Conservation (phyloP, 2,888 invertebrate species). For the Limnephilus rhombicus region DNA sequence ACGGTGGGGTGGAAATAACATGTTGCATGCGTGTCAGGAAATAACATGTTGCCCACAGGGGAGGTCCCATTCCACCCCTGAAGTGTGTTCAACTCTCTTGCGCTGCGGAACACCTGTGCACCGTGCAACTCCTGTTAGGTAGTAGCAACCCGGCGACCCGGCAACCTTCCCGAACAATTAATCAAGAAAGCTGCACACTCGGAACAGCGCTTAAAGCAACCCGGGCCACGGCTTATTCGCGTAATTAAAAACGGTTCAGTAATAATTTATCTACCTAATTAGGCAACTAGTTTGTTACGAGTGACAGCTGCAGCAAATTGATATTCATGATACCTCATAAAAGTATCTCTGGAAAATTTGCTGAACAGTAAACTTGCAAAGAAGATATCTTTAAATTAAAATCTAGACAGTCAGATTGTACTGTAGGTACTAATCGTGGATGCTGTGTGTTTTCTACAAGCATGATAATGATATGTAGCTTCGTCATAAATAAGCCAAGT, state of each 20-base stretch:
- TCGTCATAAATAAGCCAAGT: no score
- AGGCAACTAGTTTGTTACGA: not conserved
- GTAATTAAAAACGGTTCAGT: not conserved
- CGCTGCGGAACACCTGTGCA: not conserved
- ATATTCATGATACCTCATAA: not conserved
- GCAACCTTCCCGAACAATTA: not conserved
- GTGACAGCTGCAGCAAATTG: not conserved
- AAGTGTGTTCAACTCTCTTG: not conserved
- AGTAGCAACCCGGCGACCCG: not conserved
- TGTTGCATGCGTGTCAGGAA: no score
- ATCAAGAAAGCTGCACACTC: constrained; percentile 15
- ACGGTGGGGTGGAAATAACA: no score
- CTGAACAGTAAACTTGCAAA: no score
- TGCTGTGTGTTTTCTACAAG: no score
- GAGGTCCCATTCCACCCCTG: not conserved
- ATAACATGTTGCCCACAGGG: no score
- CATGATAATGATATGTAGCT: no score
- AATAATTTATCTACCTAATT: constrained; percentile 1
- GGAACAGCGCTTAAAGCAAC: constrained; percentile 1
- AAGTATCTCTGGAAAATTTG: no score
- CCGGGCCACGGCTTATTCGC: not conserved
- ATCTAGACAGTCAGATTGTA: no score
- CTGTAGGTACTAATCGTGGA: no score
- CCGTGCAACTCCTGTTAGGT: not conserved
- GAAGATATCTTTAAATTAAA: no score